phyloP scores from a whole-genome alignment of 2,113 vertebrate species.

The Prunella fulvescens region DNA sequence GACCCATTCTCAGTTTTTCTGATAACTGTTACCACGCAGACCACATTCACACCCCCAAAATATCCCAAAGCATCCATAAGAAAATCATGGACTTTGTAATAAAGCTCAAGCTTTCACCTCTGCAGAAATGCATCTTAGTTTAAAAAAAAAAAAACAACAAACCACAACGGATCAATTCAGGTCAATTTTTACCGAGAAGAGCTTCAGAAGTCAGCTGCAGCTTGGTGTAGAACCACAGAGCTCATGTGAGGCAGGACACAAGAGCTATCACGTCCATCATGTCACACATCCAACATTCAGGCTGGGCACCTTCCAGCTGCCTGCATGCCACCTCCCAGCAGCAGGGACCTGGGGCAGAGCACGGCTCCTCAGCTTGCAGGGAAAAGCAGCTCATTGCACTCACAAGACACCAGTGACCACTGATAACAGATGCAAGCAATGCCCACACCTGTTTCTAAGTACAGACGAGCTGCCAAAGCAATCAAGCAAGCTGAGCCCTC shows the following conservation, averaged over 20 bases:
- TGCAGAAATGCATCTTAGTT: neutral
- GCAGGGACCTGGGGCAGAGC: neutral
- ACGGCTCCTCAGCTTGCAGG: accelerated
- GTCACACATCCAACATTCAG: neutral
- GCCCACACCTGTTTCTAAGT: neutral
- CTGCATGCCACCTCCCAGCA: neutral
- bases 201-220: neutral
- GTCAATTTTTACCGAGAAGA: neutral
- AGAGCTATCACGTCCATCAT: neutral
- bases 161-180: neutral
- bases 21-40: neutral
- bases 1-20: neutral
- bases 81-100: neutral
- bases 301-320: neutral
- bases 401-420: neutral
- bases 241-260: neutral
- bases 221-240: neutral
- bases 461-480: neutral
- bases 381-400: neutral
- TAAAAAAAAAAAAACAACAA: neutral
- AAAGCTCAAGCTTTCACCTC: neutral
- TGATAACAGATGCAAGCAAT: neutral
- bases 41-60: neutral
- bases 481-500: neutral
- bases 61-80: neutral